Conservation (phyloP, 37 sponge, comb jelly and placozoan species). For the Beroe ovata region DNA sequence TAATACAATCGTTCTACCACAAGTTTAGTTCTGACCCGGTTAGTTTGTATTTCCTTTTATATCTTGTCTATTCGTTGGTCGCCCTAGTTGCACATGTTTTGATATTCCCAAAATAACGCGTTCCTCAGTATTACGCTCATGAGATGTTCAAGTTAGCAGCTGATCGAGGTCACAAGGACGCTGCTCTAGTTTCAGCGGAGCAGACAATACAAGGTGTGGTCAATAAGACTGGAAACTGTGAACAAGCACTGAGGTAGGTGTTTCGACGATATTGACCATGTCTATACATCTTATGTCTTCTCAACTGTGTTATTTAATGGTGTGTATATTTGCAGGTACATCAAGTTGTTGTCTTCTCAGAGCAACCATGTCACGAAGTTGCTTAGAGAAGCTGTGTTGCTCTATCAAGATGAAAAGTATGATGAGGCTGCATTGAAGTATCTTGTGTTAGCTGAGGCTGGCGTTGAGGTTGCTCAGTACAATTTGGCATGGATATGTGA, state of each 20-base stretch:
- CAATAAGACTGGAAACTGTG: slow-evolving; percentile 6
- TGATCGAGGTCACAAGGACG: slow-evolving; percentile 58
- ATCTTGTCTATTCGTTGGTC: neutral
- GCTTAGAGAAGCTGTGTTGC: neutral
- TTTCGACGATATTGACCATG: no score
- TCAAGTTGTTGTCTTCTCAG: neutral
- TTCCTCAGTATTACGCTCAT: slow-evolving; percentile 53
- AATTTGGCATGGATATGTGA: slow-evolving; percentile 45
- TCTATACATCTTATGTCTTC: no score
- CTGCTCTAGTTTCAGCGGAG: slow-evolving; percentile 33
- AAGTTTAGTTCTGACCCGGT: slow-evolving; percentile 29
- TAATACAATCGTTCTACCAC: slow-evolving; percentile 49
- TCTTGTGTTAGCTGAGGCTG: slow-evolving; percentile 24
- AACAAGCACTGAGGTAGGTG: slow-evolving; percentile 3
- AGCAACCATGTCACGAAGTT: slow-evolving; percentile 35
- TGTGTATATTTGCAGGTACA: slow-evolving; percentile 3
- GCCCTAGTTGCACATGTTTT: no score
- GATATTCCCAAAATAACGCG: no score
- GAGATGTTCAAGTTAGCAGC: slow-evolving; percentile 60
- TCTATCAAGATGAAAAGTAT: slow-evolving; percentile 16
- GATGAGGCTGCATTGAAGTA: slow-evolving; percentile 28
- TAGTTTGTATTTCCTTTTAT: neutral
- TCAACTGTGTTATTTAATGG: no score
- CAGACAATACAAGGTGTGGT: slow-evolving; percentile 11
- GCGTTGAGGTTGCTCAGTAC: slow-evolving; percentile 40